These are phyloP conservation scores for Therioaphis trifolii DNA, from an alignment of 2,888 invertebrate species.

Conservation along the genomic window DNA sequence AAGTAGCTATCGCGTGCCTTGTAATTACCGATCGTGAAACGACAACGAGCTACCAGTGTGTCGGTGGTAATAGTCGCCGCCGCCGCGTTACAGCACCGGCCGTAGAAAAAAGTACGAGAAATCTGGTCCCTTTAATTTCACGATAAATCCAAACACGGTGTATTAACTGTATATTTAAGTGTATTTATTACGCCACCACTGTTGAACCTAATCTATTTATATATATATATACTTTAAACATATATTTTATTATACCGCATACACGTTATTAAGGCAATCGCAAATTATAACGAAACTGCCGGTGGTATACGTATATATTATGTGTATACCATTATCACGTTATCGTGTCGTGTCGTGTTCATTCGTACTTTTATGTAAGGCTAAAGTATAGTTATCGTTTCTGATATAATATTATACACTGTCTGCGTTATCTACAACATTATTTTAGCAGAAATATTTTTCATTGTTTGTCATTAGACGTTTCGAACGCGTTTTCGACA, in stretches of 20 bases:
- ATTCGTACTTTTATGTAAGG: conserved; percentile 8
- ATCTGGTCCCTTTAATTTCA: neutral
- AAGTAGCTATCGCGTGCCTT: too few species aligned
- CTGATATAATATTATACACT: conserved; percentile 35
- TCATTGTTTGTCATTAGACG: conserved; percentile 45
- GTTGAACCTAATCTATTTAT: conserved; percentile 6
- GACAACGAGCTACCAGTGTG: too few species aligned
- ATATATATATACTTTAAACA: neutral
- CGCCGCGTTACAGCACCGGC: too few species aligned
- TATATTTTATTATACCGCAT: neutral
- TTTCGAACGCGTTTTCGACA: conserved; percentile 34
- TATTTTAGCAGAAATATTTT: conserved; percentile 9
- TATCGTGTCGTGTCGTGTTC: conserved; percentile 38
- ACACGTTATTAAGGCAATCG: conserved; percentile 12
- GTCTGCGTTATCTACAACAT: conserved; percentile 28
- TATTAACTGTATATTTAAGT: conserved; percentile 8
- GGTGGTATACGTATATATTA: too few species aligned
- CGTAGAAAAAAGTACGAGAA: neutral
- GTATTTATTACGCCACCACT: neutral
- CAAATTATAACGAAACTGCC: conserved; percentile 34
- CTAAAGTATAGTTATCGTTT: conserved; percentile 41
- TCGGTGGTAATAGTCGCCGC: too few species aligned
- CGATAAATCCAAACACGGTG: neutral
- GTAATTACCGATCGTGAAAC: too few species aligned
- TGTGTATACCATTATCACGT: conserved; percentile 33